Evolutionary conservation across 1,140 invertebrate species (phyloP).

Genomic region (Drosophila subpulchrella): DNA sequence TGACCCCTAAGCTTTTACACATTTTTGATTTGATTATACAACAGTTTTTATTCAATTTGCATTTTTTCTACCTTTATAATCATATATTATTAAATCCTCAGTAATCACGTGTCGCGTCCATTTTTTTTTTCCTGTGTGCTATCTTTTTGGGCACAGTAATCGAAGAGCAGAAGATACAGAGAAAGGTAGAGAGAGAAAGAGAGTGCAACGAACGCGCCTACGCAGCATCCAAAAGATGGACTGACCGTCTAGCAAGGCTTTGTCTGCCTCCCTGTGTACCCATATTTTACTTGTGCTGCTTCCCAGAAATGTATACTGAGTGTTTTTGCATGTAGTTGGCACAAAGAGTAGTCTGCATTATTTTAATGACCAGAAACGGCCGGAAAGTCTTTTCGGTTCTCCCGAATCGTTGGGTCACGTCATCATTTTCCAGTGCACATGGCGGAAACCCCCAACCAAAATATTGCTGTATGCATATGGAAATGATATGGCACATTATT

Average conservation of each 20-base stretch:
- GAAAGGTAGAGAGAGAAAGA: background rate
- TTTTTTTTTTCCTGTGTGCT: background rate
- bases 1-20: too few relatives aligned
- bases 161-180: constrained; percentile 5
- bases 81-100: too few relatives aligned
- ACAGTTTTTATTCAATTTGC: too few relatives aligned
- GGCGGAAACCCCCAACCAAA: constrained; percentile 24
- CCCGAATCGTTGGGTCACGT: constrained; percentile 34
- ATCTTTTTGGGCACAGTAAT: constrained; percentile 22
- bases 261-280: constrained; percentile 11
- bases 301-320: background rate
- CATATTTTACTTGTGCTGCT: background rate
- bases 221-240: constrained; percentile 42
- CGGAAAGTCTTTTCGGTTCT: constrained; percentile 14
- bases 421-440: constrained; percentile 36
- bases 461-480: constrained; percentile 2
- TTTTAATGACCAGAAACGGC: constrained; percentile 4
- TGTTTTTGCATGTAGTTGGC: constrained; percentile 12
- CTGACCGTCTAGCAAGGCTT: constrained; percentile 8
- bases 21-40: too few relatives aligned
- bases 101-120: too few relatives aligned
- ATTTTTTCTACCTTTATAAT: too few relatives aligned
- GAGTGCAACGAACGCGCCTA: constrained; percentile 50
- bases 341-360: background rate
- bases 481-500: constrained; percentile 5